Evolutionary conservation across 2,888 invertebrate species (phyloP).

Genomic region (Luperina nickerlii): DNA sequence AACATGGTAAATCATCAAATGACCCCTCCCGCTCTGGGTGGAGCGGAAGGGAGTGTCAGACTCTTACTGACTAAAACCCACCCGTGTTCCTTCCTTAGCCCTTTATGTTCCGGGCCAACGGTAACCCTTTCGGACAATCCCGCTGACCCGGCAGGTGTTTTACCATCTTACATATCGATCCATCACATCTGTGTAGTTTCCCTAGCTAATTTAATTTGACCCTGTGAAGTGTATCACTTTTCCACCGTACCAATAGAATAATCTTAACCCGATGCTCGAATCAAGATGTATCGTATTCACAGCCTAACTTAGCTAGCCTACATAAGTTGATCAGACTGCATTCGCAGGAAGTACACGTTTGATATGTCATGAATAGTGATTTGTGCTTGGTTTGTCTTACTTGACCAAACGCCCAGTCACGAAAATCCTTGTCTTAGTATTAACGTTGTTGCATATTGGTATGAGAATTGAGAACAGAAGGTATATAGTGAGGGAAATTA

Average conservation of each 20-base stretch:
- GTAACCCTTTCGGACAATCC: too few species aligned
- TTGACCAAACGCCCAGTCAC: too few species aligned
- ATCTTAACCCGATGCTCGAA: background rate
- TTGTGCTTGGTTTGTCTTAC: background rate
- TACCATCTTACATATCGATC: background rate
- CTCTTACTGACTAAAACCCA: too few species aligned
- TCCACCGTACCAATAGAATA: background rate
- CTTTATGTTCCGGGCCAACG: too few species aligned
- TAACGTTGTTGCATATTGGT: background rate
- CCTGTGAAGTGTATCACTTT: background rate
- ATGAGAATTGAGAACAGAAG: background rate
- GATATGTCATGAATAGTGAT: background rate
- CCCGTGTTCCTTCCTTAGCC: too few species aligned
- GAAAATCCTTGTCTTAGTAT: background rate
- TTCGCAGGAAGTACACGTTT: background rate
- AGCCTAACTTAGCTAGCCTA: background rate
- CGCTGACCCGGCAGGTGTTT: background rate
- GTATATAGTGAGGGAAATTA: background rate
- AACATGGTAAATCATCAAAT: too few species aligned
- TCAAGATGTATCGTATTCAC: background rate
- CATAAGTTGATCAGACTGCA: slow-evolving; percentile 11
- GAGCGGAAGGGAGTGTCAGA: too few species aligned
- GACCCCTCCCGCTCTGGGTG: too few species aligned
- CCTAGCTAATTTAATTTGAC: background rate
- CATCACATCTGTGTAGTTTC: too few species aligned